These are phyloP conservation scores for Drosophila parthenogenetica DNA, from an alignment of 2,888 invertebrate genomes.

Conservation along the genomic window DNA sequence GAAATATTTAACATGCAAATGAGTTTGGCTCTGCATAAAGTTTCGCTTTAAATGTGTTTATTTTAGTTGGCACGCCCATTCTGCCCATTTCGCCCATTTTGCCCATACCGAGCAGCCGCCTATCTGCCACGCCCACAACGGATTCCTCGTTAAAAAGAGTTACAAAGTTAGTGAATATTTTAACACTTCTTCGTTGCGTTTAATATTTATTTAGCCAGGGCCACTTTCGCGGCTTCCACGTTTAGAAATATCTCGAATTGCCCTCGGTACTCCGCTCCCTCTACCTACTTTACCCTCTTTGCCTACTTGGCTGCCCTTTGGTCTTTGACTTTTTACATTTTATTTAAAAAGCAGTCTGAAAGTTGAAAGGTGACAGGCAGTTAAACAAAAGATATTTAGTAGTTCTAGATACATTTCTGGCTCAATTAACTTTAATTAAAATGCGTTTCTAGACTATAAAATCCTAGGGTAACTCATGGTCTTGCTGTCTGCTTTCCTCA, in stretches of 20 bases:
- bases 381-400: not conserved
- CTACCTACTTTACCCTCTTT: not conserved
- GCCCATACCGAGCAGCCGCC: not conserved
- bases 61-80: conserved; percentile 73
- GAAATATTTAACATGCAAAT: conserved; percentile 79
- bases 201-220: conserved; percentile 74
- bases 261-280: not conserved
- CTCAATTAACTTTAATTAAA: too few species aligned
- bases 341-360: too few species aligned
- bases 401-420: too few species aligned
- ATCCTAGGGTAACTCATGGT: too few species aligned
- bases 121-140: conserved; percentile 11
- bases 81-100: conserved; percentile 39
- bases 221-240: conserved; percentile 55
- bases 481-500: not conserved
- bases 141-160: conserved; percentile 77
- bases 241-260: conserved; percentile 12
- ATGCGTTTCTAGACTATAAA: too few species aligned
- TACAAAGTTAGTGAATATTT: conserved; percentile 81
- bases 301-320: conserved; percentile 14
- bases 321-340: conserved; percentile 26
- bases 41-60: conserved; percentile 80
- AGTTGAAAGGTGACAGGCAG: not conserved
- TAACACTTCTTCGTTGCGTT: conserved; percentile 76
- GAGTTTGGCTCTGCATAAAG: conserved; percentile 80